Base-by-base conservation (phyloP, 2,888 invertebrate species). In the Drosophila merina region DNA sequence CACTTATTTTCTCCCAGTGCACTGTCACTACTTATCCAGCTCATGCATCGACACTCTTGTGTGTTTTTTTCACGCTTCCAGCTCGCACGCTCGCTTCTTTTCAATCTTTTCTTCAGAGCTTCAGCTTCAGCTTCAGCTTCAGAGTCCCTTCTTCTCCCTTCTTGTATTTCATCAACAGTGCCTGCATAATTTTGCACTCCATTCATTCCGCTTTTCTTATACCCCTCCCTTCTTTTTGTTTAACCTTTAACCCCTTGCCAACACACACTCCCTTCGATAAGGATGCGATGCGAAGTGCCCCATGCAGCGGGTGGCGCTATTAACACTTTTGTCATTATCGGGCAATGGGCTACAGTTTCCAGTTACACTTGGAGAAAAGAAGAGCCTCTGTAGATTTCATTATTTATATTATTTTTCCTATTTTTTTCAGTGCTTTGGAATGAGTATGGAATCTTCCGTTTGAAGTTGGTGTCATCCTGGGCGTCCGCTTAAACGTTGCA, bases 241-340 rank as follows among this genome's bases (percentile, higher is more conserved):
- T 33, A 33, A 6, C 4, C 44, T 48, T 40, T 31, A 20, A 20
- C 20, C 20, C 20, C 20, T 20, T 20, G 20, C 20, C 20, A 20
- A 20, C 9, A 9, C 42, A 9, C 44, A 8, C 20, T 9, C 12
- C 30, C 9, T 33, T 12, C 48, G 40, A 62, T 48, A 42, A 40
- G 60, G 63, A 52, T 67, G 30, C 25, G 36, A 36, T 30, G 57
- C 45, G n/a, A 47, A 68, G 67, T 68, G 77, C 79, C 71, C 68
- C 85, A 68, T 72, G 83, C 74, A 67, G 69, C 66, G 81, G 84
- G 87, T 86, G 85, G 79, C 77, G 88, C 86, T 87, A 84, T 85
- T 85, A 85, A 85, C 84, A 88, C 84, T 85, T 85, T 85, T 88
- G 88, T 86, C 83, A 88, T 88, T 82, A 82, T 86, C 75, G 75